Percentiles rank a stretch among this genome's conserved stretches.
Evolutionary conservation across 1,140 invertebrate species (phyloP).

Genomic region (Lucilia sericata): DNA sequence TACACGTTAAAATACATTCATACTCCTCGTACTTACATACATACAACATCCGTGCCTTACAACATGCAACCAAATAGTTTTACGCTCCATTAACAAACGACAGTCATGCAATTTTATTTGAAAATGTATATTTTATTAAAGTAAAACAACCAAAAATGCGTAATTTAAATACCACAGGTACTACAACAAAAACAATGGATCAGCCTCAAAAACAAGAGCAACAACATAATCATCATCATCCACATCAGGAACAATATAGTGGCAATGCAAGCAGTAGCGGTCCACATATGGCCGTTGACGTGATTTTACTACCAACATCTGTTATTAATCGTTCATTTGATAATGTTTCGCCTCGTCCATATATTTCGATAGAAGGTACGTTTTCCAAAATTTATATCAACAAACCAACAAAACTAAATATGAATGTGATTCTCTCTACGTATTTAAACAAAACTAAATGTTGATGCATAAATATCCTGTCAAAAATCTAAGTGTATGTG

Average conservation of each 20-base stretch:
- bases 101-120: background rate
- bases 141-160: background rate
- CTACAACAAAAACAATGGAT: background rate
- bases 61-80: background rate
- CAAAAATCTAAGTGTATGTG: too few species aligned
- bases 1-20: background rate
- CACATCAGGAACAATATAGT: background rate
- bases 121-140: constrained; percentile 6
- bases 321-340: constrained; percentile 59
- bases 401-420: background rate
- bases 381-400: background rate
- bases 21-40: background rate
- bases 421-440: background rate
- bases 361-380: constrained; percentile 51
- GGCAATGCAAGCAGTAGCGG: background rate
- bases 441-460: background rate
- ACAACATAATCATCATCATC: background rate
- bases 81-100: constrained; percentile 11
- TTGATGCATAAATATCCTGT: too few species aligned
- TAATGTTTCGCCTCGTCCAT: constrained; percentile 64
- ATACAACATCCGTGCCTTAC: background rate
- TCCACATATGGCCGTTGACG: background rate
- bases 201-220: constrained; percentile 6
- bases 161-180: background rate
- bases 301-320: background rate